A percentile compares a stretch with the other conserved stretches of the same genome.
Evolutionary conservation across 2,113 vertebrate genomes (phyloP).

Genomic region (Phylloscopus trochiloides): DNA sequence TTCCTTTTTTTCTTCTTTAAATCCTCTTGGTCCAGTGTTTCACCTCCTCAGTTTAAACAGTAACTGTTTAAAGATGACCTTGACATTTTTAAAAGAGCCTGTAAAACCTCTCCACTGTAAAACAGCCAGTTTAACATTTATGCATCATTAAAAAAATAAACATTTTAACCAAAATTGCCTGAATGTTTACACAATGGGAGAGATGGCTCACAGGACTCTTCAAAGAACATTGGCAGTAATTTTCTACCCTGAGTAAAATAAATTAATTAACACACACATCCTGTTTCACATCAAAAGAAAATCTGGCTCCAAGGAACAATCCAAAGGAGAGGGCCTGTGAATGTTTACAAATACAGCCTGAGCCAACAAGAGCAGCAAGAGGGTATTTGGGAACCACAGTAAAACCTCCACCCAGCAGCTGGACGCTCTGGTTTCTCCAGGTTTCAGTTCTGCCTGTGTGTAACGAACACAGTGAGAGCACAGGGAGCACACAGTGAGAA

Average conservation of each 20-base stretch:
- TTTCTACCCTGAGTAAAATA: constrained; percentile 25
- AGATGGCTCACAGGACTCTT: constrained; percentile 23
- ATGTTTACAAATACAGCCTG: constrained; percentile 49
- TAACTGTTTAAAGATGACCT: constrained; percentile 27
- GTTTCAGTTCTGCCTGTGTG: not conserved
- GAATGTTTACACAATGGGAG: constrained; percentile 29
- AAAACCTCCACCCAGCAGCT: not conserved
- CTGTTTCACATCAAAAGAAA: constrained; percentile 59
- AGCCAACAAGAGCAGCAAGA: not conserved
- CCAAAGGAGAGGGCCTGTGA: not conserved
- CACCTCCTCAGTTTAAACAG: not conserved
- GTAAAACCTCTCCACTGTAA: constrained; percentile 17
- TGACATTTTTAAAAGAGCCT: constrained; percentile 33
- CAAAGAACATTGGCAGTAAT: constrained; percentile 37
- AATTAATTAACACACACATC: constrained; percentile 60
- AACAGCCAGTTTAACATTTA: constrained; percentile 41
- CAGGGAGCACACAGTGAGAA: not conserved
- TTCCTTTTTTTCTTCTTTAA: not conserved
- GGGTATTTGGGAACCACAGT: not conserved
- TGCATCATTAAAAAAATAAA: constrained; percentile 31
- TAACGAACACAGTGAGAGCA: not conserved
- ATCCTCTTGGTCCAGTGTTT: not conserved
- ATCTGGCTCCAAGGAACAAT: constrained; percentile 36
- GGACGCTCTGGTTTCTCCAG: not conserved
- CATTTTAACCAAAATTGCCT: constrained; percentile 51